A percentile compares a stretch with the other conserved stretches of the same genome.
Conservation (phyloP, 2,113 vertebrate genomes). For the Neogale vison region DNA sequence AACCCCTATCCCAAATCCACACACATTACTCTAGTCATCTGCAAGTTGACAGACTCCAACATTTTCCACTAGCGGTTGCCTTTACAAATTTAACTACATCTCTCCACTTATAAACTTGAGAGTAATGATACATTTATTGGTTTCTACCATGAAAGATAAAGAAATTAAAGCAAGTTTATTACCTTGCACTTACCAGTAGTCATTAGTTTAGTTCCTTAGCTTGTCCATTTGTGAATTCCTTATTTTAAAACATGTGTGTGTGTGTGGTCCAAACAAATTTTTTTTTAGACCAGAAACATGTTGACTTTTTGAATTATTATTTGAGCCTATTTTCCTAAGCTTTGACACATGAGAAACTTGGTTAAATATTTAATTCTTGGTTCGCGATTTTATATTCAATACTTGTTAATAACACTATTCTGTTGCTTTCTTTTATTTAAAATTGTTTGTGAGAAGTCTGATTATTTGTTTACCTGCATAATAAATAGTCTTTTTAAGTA, state of each 20-base stretch:
- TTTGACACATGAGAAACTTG: background rate
- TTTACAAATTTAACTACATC: background rate
- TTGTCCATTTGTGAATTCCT: background rate
- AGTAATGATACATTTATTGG: background rate
- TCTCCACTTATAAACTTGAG: background rate
- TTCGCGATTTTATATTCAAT: background rate
- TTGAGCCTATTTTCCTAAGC: background rate
- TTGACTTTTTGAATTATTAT: background rate
- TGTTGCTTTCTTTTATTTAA: background rate
- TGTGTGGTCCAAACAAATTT: background rate
- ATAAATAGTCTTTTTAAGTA: background rate
- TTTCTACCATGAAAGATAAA: background rate
- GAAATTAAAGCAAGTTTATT: background rate
- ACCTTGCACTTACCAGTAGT: background rate
- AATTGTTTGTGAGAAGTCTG: background rate
- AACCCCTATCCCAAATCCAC: background rate
- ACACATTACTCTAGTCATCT: background rate
- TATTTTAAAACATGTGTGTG: background rate
- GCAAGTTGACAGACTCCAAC: background rate
- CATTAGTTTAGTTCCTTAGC: background rate
- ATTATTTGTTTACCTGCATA: background rate
- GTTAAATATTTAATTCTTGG: background rate
- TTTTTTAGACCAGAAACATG: background rate
- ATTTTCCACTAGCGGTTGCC: background rate
- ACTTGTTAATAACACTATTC: background rate